Evolutionary conservation across 2,888 invertebrate genomes (phyloP), one percentile per base, ranked within the genome.

Genomic region (Teinopalpus imperialis): DNA sequence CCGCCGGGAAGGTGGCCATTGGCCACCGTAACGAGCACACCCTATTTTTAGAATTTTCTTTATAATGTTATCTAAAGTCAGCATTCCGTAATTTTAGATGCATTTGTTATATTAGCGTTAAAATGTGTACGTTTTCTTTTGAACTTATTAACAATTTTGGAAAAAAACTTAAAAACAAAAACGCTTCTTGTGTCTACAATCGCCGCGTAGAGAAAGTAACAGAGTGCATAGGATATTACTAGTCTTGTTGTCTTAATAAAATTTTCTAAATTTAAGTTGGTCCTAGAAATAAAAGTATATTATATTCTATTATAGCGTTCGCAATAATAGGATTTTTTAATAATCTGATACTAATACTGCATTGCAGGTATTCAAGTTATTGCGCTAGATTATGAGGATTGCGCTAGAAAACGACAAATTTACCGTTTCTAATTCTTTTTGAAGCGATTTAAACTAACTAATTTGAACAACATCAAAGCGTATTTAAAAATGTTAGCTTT

Each of bases 1-100:
- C 83, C 81, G n/a, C n/a, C n/a, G n/a, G n/a, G n/a, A n/a, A n/a
- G n/a, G n/a, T n/a, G n/a, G n/a, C n/a, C n/a, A n/a, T n/a, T n/a
- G 81, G 66, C 54, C 63, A 60, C 60, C 68, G 71, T 80, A 81
- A 81, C 81, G 77, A 80, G 75, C 70, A 59, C 63, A 61, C 65
- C 63, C 66, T 68, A 66, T 75, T 70, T n/a, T 71, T 66, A 59
- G 61, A 63, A 57, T 68, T 70, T 75, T 74, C 55, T 56, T 52
- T 53, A 49, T 44, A 49, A 47, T 31, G 41, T 47, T 47, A 41
- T 47, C 41, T 41, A 41, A 41, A 41, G 41, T 29, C 20, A 20
- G 37, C 6, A 39, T 32, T 29, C 40, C 27, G 35, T 46, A 29
- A 39, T 45, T 31, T 26, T 14, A 45, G 32, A 14, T 26, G 29